Percentiles rank a stretch among this genome's conserved stretches.
phyloP scores from a whole-genome alignment of 2,888 invertebrate species.

The Meandrusa payeni region DNA sequence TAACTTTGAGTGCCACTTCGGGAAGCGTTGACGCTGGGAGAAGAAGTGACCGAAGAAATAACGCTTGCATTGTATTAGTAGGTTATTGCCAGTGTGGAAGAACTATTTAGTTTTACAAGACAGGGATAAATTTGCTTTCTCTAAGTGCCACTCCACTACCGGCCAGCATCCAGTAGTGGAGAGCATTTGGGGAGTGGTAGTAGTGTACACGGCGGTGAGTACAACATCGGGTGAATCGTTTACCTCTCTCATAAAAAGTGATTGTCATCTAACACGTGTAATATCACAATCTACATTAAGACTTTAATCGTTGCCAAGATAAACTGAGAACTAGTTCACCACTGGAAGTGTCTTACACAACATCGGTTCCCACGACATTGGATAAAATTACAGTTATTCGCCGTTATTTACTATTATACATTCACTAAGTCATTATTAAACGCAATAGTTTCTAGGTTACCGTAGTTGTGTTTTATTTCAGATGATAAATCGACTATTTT shows the following conservation, averaged over 20 bases:
- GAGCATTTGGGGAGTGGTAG: too few species aligned
- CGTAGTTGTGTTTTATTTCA: slow-evolving; percentile 10
- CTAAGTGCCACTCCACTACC: too few species aligned
- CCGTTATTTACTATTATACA: slow-evolving; percentile 37
- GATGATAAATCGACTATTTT: slow-evolving; percentile 18
- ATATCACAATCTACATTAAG: slow-evolving; percentile 50
- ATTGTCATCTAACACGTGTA: slow-evolving; percentile 38
- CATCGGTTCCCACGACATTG: slow-evolving; percentile 74
- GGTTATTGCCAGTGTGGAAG: too few species aligned
- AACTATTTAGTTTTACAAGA: too few species aligned
- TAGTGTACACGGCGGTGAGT: too few species aligned
- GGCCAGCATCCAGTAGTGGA: too few species aligned
- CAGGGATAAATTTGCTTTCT: too few species aligned
- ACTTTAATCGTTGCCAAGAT: slow-evolving; percentile 63
- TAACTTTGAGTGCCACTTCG: too few species aligned
- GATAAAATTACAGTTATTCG: slow-evolving; percentile 69
- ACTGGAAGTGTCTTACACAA: slow-evolving; percentile 56
- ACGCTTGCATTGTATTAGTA: too few species aligned
- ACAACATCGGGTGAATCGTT: too few species aligned
- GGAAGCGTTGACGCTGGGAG: too few species aligned
- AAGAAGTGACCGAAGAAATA: too few species aligned
- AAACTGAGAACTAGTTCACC: slow-evolving; percentile 71
- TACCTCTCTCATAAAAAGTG: not conserved
- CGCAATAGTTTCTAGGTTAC: slow-evolving; percentile 18
- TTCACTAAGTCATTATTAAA: slow-evolving; percentile 32